phyloP scores from a whole-genome alignment of 1,140 invertebrate species.

The Bombyx mandarina region DNA sequence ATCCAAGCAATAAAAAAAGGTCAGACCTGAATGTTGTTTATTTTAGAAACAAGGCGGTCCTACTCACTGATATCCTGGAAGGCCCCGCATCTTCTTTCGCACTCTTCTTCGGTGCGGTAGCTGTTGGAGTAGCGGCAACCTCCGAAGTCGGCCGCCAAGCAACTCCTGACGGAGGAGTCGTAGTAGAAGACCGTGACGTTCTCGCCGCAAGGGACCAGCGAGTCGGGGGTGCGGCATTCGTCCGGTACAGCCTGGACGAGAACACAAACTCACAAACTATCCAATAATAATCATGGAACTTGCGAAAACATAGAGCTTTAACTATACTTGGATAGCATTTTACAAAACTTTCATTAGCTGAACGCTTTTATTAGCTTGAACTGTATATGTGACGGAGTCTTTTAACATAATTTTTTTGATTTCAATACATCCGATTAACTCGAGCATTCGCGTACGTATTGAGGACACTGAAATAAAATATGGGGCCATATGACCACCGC shows the following conservation, averaged over 20 bases:
- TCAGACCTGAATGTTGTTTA: neutral
- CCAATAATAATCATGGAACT: too few species aligned
- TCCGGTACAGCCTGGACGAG: constrained; percentile 7
- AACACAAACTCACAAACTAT: too few species aligned
- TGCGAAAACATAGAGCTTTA: too few species aligned
- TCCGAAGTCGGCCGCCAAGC: constrained; percentile 79
- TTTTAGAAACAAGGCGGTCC: constrained; percentile 10
- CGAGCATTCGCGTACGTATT: too few species aligned
- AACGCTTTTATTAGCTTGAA: too few species aligned
- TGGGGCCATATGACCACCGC: too few species aligned
- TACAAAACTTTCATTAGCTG: too few species aligned
- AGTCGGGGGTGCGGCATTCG: constrained; percentile 36
- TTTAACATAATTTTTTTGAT: too few species aligned
- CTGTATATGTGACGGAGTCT: too few species aligned
- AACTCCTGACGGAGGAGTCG: constrained; percentile 73
- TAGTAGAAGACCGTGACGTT: constrained; percentile 82
- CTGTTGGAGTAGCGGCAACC: constrained; percentile 85
- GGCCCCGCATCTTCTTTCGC: constrained; percentile 82
- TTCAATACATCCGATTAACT: too few species aligned
- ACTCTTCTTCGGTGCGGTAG: constrained; percentile 85
- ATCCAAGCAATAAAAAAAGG: neutral
- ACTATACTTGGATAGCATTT: too few species aligned
- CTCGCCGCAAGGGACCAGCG: constrained; percentile 74
- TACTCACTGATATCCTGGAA: constrained; percentile 79
- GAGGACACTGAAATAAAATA: too few species aligned